A percentile compares a stretch with the other conserved stretches of the same genome.
These are phyloP conservation scores for Heterotis niloticus DNA, from an alignment of 2,113 vertebrate species.

Conservation along the genomic window DNA sequence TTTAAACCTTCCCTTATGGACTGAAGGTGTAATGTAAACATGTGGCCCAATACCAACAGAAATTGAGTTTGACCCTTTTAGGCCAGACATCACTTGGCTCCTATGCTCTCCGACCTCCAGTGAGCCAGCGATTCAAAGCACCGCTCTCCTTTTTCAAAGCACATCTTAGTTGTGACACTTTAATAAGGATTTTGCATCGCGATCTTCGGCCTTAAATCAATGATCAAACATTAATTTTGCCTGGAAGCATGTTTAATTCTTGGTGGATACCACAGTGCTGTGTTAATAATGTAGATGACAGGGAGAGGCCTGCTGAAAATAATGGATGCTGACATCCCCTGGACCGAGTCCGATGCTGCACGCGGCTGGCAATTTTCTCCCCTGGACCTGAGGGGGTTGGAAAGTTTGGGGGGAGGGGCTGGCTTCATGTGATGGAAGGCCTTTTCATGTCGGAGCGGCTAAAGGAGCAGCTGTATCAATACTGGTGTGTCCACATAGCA, in stretches of 20 bases:
- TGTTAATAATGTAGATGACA: neutral
- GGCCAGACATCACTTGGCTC: too few species aligned
- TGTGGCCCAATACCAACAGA: too few species aligned
- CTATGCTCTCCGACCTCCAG: neutral
- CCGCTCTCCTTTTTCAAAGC: neutral
- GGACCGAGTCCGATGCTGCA: neutral
- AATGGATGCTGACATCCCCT: neutral
- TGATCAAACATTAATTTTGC: neutral
- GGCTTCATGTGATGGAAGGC: neutral
- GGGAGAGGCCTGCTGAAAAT: neutral
- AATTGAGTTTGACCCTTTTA: too few species aligned
- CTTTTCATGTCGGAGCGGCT: neutral
- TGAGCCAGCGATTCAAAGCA: neutral
- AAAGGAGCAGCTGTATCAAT: neutral
- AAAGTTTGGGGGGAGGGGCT: neutral
- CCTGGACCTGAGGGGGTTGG: neutral
- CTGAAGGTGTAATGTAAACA: too few species aligned
- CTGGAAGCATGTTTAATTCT: neutral
- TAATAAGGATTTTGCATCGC: neutral
- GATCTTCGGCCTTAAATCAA: neutral
- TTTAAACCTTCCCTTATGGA: too few species aligned
- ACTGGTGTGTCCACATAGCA: too few species aligned
- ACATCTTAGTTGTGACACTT: neutral
- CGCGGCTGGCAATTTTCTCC: neutral
- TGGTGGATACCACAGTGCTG: neutral